phyloP scores from a whole-genome alignment of 2,113 vertebrate species.

The Penelope pileata region DNA sequence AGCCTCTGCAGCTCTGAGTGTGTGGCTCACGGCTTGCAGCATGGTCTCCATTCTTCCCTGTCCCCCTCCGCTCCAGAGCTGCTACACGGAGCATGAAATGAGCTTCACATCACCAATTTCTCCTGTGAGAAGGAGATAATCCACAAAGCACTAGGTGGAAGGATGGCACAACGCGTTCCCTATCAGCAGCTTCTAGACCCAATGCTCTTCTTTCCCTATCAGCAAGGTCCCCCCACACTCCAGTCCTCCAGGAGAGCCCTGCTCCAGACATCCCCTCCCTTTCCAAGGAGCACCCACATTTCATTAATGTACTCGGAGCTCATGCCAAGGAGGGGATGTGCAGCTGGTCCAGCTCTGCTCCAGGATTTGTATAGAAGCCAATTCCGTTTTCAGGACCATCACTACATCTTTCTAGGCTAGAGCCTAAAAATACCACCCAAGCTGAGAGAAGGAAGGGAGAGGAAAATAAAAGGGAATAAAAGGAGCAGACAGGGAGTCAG shows the following conservation, averaged over 20 bases:
- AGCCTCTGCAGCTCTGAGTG: not conserved
- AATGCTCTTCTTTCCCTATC: not conserved
- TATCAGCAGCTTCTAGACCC: not conserved
- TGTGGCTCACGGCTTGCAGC: not conserved
- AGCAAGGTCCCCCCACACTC: too few relatives aligned
- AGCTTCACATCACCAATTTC: not conserved
- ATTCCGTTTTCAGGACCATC: not conserved
- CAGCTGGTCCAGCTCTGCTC: not conserved
- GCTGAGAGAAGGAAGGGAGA: not conserved
- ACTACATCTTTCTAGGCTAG: not conserved
- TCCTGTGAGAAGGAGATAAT: slow-evolving; percentile 2
- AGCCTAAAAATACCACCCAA: not conserved
- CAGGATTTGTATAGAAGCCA: not conserved
- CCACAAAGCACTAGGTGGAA: not conserved
- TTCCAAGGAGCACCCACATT: not conserved
- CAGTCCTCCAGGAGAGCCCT: not conserved
- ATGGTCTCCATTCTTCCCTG: not conserved
- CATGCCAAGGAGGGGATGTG: not conserved
- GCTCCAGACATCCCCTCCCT: not conserved
- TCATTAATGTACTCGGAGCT: not conserved
- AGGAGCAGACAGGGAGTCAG: not conserved
- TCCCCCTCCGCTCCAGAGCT: not conserved
- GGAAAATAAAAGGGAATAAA: not conserved
- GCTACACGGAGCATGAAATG: not conserved
- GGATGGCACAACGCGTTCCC: not conserved